These are phyloP conservation scores for Lomographa bimaculata DNA, from an alignment of 2,888 invertebrate species.

Conservation along the genomic window DNA sequence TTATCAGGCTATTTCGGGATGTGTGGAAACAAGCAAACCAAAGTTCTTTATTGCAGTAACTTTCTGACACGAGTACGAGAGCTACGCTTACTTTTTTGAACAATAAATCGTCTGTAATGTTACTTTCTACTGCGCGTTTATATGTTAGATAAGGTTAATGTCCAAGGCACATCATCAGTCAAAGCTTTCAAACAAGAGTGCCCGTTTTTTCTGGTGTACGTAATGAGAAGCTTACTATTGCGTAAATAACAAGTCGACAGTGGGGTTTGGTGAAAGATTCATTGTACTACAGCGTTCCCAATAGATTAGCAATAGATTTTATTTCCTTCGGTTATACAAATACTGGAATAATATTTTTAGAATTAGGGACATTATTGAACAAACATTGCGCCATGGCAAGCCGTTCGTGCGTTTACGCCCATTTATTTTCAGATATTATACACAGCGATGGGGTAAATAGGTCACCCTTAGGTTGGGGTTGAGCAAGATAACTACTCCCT, in stretches of 20 bases:
- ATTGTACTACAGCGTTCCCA: slow-evolving; percentile 19
- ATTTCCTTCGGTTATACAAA: slow-evolving; percentile 16
- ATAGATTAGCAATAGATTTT: slow-evolving; percentile 24
- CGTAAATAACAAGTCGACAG: slow-evolving; percentile 21
- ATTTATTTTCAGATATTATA: slow-evolving; percentile 55
- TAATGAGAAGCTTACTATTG: slow-evolving; percentile 42
- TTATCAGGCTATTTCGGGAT: slow-evolving; percentile 39
- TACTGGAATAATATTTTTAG: slow-evolving; percentile 30
- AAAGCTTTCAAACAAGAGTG: slow-evolving; percentile 36
- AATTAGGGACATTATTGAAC: slow-evolving; percentile 47
- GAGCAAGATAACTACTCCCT: slow-evolving; percentile 60
- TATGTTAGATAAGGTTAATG: slow-evolving; percentile 32
- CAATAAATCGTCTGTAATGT: slow-evolving; percentile 45
- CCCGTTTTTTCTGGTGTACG: slow-evolving; percentile 27
- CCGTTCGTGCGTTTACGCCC: slow-evolving; percentile 43
- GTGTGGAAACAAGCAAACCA: slow-evolving; percentile 18
- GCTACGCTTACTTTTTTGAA: slow-evolving; percentile 23
- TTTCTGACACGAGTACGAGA: slow-evolving; percentile 5
- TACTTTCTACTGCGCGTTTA: slow-evolving; percentile 39
- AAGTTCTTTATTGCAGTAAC: slow-evolving; percentile 31
- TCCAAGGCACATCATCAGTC: slow-evolving; percentile 34
- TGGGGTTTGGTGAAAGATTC: slow-evolving; percentile 21
- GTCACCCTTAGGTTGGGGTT: slow-evolving; percentile 56
- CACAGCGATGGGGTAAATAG: slow-evolving; percentile 54
- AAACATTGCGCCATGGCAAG: slow-evolving; percentile 37